A percentile compares a stretch with the other conserved stretches of the same genome.
Evolutionary conservation across 1,140 invertebrate species (phyloP).

Genomic region (Atta texana): DNA sequence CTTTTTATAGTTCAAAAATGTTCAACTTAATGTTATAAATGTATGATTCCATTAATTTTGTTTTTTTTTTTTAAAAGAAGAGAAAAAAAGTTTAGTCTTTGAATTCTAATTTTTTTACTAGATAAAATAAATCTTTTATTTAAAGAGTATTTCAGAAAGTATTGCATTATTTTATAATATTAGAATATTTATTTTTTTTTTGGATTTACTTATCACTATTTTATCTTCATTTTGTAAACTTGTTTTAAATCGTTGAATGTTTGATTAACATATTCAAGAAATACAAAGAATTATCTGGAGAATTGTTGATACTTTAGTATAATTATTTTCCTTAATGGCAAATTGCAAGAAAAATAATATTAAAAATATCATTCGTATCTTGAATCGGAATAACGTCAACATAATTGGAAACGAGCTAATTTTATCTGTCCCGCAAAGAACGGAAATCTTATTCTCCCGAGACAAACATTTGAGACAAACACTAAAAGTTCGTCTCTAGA

Average conservation of each 20-base stretch:
- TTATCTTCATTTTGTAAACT: not conserved
- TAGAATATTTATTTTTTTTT: not conserved
- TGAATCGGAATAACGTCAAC: slow-evolving; percentile 7
- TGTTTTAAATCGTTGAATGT: not conserved
- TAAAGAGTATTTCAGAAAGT: not conserved
- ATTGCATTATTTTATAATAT: not conserved
- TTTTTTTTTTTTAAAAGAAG: not conserved
- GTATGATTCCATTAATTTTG: not conserved
- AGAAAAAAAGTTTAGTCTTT: not conserved
- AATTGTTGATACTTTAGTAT: not conserved
- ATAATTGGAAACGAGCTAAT: slow-evolving; percentile 42
- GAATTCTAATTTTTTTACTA: not conserved
- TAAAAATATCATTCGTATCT: slow-evolving; percentile 1
- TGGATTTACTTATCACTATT: no score
- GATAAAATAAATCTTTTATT: not conserved
- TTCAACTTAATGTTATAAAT: not conserved
- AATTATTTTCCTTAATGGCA: not conserved
- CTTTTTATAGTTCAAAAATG: not conserved
- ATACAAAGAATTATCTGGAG: no score
- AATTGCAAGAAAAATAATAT: not conserved
- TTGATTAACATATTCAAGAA: not conserved
- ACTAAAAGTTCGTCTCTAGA: slow-evolving; percentile 36
- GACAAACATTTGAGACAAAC: slow-evolving; percentile 48
- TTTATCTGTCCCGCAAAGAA: slow-evolving; percentile 31
- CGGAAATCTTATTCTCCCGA: slow-evolving; percentile 41